A percentile compares a stretch with the other conserved stretches of the same genome.
These are phyloP conservation scores for Sinohyriopsis cumingii DNA, from an alignment of 2,888 invertebrate genomes.

Conservation along the genomic window DNA sequence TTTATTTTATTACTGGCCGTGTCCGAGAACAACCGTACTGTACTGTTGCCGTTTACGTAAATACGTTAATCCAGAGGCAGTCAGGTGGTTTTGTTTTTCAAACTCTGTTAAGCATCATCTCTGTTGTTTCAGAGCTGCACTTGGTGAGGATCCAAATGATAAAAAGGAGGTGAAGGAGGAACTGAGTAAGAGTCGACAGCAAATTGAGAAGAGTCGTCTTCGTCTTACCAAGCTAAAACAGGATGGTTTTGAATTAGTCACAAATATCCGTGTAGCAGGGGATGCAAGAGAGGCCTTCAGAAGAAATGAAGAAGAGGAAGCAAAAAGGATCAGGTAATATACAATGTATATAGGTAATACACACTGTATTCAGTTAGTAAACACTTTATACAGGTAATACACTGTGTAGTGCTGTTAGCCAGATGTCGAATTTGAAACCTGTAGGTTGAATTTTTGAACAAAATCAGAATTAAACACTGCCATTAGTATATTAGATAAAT, in stretches of 20 bases:
- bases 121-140: slow-evolving; percentile 54
- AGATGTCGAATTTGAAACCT: too few relatives aligned
- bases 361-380: background rate
- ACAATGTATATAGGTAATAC: background rate
- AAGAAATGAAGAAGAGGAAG: slow-evolving; percentile 69
- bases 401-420: too few relatives aligned
- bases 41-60: too few relatives aligned
- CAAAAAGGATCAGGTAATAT: slow-evolving; percentile 50
- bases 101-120: too few relatives aligned
- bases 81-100: too few relatives aligned
- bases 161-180: slow-evolving; percentile 69
- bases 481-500: too few relatives aligned
- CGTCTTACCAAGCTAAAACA: slow-evolving; percentile 68
- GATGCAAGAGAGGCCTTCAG: slow-evolving; percentile 69
- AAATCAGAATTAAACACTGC: too few relatives aligned
- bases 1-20: too few relatives aligned
- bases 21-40: too few relatives aligned
- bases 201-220: slow-evolving; percentile 70
- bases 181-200: slow-evolving; percentile 68
- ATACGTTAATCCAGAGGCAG: too few relatives aligned
- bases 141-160: slow-evolving; percentile 65
- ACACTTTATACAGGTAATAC: background rate
- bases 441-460: too few relatives aligned
- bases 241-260: slow-evolving; percentile 71
- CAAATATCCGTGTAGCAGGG: slow-evolving; percentile 71